A percentile compares a stretch with the other conserved stretches of the same genome.
Evolutionary conservation across 2,888 invertebrate genomes (phyloP).

Genomic region (Carpatolechia fugitivella): DNA sequence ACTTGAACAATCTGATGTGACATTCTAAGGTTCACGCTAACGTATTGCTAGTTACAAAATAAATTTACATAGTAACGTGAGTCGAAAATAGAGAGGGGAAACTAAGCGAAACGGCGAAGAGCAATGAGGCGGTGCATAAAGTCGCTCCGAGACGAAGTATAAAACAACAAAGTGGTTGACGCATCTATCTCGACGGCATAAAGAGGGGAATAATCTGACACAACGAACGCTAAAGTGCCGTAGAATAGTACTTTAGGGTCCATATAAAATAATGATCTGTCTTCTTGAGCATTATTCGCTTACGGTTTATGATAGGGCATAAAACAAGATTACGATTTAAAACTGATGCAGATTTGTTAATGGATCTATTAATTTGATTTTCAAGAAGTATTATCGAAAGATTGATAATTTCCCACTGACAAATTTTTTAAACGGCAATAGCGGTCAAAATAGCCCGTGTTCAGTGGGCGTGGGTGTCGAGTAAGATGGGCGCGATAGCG

Average conservation of each 20-base stretch:
- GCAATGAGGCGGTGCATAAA: slow-evolving; percentile 76
- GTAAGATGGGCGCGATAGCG: slow-evolving; percentile 52
- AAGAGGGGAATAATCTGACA: slow-evolving; percentile 69
- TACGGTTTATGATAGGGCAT: slow-evolving; percentile 40
- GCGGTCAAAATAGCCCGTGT: slow-evolving; percentile 33
- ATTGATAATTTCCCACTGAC: slow-evolving; percentile 47
- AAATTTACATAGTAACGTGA: slow-evolving; percentile 73
- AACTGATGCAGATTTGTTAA: slow-evolving; percentile 23
- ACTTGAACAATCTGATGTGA: slow-evolving; percentile 4
- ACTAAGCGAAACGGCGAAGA: slow-evolving; percentile 72
- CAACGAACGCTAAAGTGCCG: slow-evolving; percentile 57
- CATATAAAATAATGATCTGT: slow-evolving; percentile 68
- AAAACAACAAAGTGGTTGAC: slow-evolving; percentile 78
- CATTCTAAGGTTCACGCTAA: slow-evolving; percentile 31
- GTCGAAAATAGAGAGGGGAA: slow-evolving; percentile 72
- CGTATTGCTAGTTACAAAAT: slow-evolving; percentile 52
- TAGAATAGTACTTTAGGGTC: slow-evolving; percentile 59
- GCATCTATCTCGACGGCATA: slow-evolving; percentile 64
- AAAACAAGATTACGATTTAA: slow-evolving; percentile 35
- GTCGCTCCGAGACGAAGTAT: slow-evolving; percentile 71
- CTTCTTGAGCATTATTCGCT: slow-evolving; percentile 50
- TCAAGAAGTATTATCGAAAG: slow-evolving; percentile 35
- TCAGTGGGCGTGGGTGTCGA: slow-evolving; percentile 50
- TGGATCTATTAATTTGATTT: slow-evolving; percentile 33
- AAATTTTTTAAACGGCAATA: slow-evolving; percentile 58